Conservation (phyloP, 2,888 invertebrate species). For the Lucinisca nassula region DNA sequence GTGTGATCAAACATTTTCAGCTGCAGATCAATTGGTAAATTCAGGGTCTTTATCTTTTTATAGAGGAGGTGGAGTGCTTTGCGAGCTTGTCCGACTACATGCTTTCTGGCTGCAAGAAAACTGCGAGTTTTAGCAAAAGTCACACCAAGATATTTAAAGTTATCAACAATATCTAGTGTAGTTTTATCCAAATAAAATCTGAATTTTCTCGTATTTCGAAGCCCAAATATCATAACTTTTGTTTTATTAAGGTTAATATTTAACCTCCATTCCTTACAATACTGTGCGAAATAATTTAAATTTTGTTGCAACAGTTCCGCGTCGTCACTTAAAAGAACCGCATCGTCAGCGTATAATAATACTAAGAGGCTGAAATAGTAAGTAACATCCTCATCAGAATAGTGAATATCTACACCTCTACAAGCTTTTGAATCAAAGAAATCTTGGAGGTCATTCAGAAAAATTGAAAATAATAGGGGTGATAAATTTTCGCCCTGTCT, state of each 20-base stretch:
- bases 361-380: constrained; percentile 36
- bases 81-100: neutral
- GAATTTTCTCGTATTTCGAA: neutral
- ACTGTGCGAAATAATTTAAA: constrained; percentile 41
- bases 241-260: constrained; percentile 40
- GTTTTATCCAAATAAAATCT: constrained; percentile 13
- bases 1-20: neutral
- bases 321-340: constrained; percentile 39
- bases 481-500: constrained; percentile 42
- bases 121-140: neutral
- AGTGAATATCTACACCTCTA: neutral
- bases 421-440: constrained; percentile 4
- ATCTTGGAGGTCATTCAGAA: constrained; percentile 28
- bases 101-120: neutral
- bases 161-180: neutral
- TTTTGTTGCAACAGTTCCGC: constrained; percentile 21
- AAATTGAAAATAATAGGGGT: constrained; percentile 34
- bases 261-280: constrained; percentile 49
- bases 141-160: neutral
- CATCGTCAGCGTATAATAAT: constrained; percentile 54
- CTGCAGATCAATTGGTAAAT: constrained; percentile 1
- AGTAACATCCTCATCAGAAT: neutral
- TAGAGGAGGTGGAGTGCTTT: neutral
- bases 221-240: constrained; percentile 38
- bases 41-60: neutral